phyloP scores from a whole-genome alignment of 2,797 vertebrate genomes.

The Paguma larvata region DNA sequence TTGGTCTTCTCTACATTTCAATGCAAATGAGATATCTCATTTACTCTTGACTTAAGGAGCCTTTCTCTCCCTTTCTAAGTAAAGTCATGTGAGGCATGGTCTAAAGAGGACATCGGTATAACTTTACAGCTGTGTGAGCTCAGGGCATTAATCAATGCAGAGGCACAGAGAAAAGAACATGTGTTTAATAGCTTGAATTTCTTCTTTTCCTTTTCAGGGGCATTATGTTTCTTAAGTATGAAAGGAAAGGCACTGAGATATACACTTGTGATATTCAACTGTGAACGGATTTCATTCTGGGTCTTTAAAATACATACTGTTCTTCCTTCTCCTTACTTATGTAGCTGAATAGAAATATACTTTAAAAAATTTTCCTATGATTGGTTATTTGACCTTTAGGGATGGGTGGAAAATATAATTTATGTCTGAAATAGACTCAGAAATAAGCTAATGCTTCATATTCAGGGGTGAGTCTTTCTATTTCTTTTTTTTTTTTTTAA shows the following conservation, averaged over 20 bases:
- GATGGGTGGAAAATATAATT: background rate
- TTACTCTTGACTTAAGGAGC: conserved; percentile 44
- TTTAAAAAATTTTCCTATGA: background rate
- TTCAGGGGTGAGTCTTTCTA: background rate
- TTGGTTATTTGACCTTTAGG: background rate
- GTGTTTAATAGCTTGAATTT: conserved; percentile 54
- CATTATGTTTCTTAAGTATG: conserved; percentile 61
- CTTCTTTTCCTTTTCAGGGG: conserved; percentile 58
- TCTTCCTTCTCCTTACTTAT: background rate
- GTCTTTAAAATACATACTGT: background rate
- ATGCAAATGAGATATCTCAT: conserved; percentile 67
- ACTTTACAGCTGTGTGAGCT: conserved; percentile 45
- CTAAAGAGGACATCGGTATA: conserved; percentile 68
- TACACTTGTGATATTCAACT: background rate
- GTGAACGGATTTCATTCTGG: background rate
- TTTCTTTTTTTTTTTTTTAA: background rate
- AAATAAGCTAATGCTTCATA: background rate
- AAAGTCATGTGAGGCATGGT: conserved; percentile 50
- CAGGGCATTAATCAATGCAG: conserved; percentile 48
- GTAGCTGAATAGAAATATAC: background rate
- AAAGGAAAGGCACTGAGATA: conserved; percentile 50
- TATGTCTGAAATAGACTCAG: background rate
- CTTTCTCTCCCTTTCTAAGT: conserved; percentile 44
- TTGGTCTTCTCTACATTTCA: conserved; percentile 11
- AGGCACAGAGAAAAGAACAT: conserved; percentile 32